Evolutionary conservation across 2,113 vertebrate genomes (phyloP).

Genomic region (Marcusenius ussheri): DNA sequence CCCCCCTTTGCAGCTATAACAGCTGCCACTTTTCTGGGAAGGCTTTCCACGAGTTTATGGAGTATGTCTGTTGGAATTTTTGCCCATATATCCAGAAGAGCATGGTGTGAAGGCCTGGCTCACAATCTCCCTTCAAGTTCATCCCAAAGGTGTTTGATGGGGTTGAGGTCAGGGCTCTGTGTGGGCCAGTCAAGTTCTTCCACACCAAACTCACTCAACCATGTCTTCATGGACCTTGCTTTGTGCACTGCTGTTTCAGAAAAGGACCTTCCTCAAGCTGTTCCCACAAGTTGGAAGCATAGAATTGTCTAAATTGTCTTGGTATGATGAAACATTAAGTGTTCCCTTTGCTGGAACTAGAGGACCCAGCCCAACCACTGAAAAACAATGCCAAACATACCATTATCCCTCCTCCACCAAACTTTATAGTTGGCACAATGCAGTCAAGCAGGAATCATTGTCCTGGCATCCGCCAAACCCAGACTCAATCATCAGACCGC

Average conservation of each 20-base stretch:
- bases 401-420: no score
- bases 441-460: no score
- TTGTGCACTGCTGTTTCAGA: neutral
- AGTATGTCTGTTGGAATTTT: neutral
- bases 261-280: neutral
- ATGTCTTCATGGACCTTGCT: neutral
- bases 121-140: neutral
- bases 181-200: neutral
- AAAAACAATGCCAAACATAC: no score
- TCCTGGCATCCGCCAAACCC: no score
- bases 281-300: neutral
- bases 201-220: neutral
- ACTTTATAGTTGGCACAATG: no score
- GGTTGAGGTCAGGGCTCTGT: neutral
- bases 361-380: no score
- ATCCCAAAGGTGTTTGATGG: neutral
- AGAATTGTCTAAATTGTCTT: neutral
- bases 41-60: neutral
- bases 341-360: neutral
- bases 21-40: neutral
- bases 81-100: neutral
- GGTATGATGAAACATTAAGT: neutral
- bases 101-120: neutral
- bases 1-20: neutral
- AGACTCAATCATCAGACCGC: no score